phyloP scores from a whole-genome alignment of 1,140 invertebrate genomes.

The Micrasema minimum region DNA sequence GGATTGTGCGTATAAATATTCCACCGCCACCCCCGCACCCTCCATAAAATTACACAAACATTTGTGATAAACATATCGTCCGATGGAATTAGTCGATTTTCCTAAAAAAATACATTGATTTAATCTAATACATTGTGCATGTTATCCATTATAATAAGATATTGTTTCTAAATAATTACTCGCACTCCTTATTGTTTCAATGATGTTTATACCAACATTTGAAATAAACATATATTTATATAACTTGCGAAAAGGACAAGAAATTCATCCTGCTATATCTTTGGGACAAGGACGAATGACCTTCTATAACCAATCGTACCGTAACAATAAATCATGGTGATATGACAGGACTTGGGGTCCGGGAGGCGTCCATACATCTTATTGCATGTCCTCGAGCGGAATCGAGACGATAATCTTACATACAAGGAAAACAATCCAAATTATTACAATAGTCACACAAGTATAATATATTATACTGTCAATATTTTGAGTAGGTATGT shows the following conservation, averaged over 20 bases:
- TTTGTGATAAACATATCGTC: conserved; percentile 9
- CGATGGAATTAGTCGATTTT: background rate
- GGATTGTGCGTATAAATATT: conserved; percentile 19
- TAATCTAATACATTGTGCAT: no score
- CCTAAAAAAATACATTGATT: no score
- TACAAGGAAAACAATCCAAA: conserved; percentile 13
- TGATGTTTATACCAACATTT: no score
- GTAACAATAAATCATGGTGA: conserved; percentile 41
- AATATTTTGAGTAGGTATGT: no score
- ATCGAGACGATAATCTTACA: conserved; percentile 25
- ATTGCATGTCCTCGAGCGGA: conserved; percentile 42
- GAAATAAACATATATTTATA: no score
- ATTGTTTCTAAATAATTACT: no score
- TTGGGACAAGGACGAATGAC: conserved; percentile 3
- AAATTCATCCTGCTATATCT: background rate
- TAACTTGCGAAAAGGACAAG: no score
- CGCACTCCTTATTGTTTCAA: no score
- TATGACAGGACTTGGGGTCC: conserved; percentile 36
- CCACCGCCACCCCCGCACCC: background rate
- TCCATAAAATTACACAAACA: conserved; percentile 15
- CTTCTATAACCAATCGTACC: conserved; percentile 31
- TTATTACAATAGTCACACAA: no score
- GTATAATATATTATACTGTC: no score
- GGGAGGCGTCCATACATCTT: conserved; percentile 44
- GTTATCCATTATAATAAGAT: no score